Percentiles rank a stretch among this genome's conserved stretches.
Conservation (phyloP, 1,140 invertebrate genomes). For the Anagrus nilaparvatae region DNA sequence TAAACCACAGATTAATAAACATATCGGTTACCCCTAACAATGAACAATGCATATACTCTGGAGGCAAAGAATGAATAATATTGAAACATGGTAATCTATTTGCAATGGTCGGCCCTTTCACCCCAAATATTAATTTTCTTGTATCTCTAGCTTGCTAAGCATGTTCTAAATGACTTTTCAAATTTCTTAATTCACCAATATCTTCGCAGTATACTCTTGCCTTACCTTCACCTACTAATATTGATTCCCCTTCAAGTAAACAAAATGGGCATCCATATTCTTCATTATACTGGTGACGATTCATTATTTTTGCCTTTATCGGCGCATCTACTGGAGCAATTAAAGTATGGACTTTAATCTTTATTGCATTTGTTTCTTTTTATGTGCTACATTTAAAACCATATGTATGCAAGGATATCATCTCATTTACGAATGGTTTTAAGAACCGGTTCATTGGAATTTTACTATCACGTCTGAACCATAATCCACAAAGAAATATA, state of each 20-base stretch:
- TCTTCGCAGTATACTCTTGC: slow-evolving; percentile 4
- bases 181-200: background rate
- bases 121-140: slow-evolving; percentile 3
- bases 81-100: slow-evolving; percentile 19
- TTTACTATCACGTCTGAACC: background rate
- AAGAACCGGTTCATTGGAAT: background rate
- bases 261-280: slow-evolving; percentile 1
- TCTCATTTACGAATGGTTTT: slow-evolving; percentile 2
- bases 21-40: slow-evolving; percentile 16
- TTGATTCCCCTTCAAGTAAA: background rate
- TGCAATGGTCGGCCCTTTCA: slow-evolving; percentile 13
- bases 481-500: slow-evolving; percentile 3
- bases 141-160: background rate
- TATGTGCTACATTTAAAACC: background rate
- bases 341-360: background rate
- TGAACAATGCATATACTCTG: slow-evolving; percentile 20
- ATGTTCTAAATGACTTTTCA: background rate
- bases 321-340: background rate
- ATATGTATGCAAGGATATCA: background rate
- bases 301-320: background rate
- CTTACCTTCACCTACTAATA: background rate
- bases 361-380: background rate
- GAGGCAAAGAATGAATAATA: slow-evolving; percentile 20
- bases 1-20: slow-evolving; percentile 9
- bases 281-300: slow-evolving; percentile 1